Evolutionary conservation across 2,888 invertebrate genomes (phyloP), one percentile per base, ranked within the genome.

Genomic region (Taenaris catops): DNA sequence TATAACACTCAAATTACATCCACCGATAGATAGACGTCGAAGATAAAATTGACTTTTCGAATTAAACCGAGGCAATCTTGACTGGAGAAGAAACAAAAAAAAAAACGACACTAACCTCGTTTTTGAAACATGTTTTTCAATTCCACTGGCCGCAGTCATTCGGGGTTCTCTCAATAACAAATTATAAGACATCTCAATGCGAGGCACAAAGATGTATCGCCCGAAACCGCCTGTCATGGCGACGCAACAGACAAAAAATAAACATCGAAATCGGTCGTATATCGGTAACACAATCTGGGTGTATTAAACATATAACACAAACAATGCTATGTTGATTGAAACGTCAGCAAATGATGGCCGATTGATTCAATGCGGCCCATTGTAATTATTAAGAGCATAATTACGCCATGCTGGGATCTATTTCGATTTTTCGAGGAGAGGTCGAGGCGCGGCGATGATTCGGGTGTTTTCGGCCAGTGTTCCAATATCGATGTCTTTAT

Each of bases 291-390:
- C 83, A 72, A 84, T 86, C 83, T 80, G 66, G 70, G 69, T 67
- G 66, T 78, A 80, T 80, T 79, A 79, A 79, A 80, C 78, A 63
- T 63, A 79, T 76, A 84, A 84, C 73, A 79, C 83, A 84, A 86
- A 86, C 86, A 86, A 83, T 74, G 70, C 65, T 59, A 73, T 65
- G 79, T 70, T 83, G 86, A 86, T 86, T 86, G 84, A 84, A 84
- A 86, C 80, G 86, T 86, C 84, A 84, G 55, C 70, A 68, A 73
- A 71, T 71, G 78, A 76, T 71, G 75, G 59, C 51, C 70, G 81
- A 81, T 79, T 78, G 80, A 80, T 75, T 81, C 71, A 55, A 72
- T 69, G 63, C 66, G 61, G 51, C 49, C 55, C 76, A 72, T 75
- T 75, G 75, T 79, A 75, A 70, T 74, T 83, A 83, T 83, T 84